These are phyloP conservation scores for Ceryle rudis DNA, from an alignment of 2,797 vertebrate genomes.

Conservation along the genomic window DNA sequence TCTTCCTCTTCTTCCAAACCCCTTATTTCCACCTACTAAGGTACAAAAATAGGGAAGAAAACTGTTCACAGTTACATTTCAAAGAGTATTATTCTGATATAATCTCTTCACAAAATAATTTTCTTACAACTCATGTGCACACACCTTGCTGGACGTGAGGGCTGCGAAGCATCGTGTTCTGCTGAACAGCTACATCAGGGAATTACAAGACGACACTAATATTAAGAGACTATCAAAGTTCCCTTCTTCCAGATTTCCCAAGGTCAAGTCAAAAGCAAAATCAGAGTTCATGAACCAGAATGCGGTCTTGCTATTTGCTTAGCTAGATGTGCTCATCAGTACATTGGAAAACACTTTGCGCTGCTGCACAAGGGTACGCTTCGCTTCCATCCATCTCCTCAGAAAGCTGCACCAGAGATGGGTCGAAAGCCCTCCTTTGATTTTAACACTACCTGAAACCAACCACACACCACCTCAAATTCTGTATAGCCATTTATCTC, in stretches of 20 bases:
- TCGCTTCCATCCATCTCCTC: not conserved
- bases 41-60: not conserved
- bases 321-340: not conserved
- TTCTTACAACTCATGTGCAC: not conserved
- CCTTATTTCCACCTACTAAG: not conserved
- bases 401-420: not conserved
- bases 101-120: not conserved
- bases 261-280: not conserved
- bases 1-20: not conserved
- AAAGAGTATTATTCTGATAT: not conserved
- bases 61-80: not conserved
- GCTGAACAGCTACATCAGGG: not conserved
- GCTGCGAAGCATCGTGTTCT: not conserved
- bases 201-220: not conserved
- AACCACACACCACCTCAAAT: not conserved
- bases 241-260: not conserved
- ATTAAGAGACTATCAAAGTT: not conserved
- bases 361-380: not conserved
- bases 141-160: rapidly evolving
- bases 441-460: not conserved
- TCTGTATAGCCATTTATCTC: not conserved
- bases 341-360: not conserved
- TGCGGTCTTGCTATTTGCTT: not conserved
- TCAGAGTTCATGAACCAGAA: not conserved
- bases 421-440: not conserved